Conservation (phyloP, 2,888 invertebrate species). For the Eupithecia abbreviata region DNA sequence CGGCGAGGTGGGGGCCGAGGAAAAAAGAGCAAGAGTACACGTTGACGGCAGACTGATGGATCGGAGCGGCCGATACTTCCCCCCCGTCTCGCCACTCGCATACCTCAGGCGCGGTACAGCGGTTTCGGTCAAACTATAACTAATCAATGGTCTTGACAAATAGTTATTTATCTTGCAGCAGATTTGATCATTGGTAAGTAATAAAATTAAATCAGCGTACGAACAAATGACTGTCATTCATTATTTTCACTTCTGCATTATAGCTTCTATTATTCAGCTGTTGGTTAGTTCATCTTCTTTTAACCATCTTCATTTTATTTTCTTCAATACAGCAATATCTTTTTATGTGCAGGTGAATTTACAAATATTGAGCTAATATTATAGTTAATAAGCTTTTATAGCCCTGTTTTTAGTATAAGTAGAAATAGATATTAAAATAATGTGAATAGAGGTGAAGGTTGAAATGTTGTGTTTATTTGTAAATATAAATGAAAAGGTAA, state of each 20-base stretch:
- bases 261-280: not conserved
- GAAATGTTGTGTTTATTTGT: constrained; percentile 75
- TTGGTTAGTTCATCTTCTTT: constrained; percentile 1
- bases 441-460: constrained; percentile 72
- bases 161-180: not conserved
- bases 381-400: constrained; percentile 64
- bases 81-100: no score
- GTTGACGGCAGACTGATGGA: no score
- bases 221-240: not conserved
- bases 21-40: no score
- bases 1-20: no score
- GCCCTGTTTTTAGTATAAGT: constrained; percentile 67
- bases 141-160: not conserved
- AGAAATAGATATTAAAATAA: constrained; percentile 55
- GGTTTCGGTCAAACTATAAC: no score
- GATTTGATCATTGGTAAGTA: not conserved
- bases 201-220: not conserved
- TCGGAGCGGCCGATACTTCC: no score
- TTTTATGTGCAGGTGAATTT: constrained; percentile 24
- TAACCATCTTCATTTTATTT: constrained; percentile 15
- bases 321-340: constrained; percentile 10
- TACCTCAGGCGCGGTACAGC: no score
- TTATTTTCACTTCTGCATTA: not conserved
- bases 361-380: constrained; percentile 52
- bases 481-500: constrained; percentile 67